A percentile compares a stretch with the other conserved stretches of the same genome.
phyloP scores from a whole-genome alignment of 2,797 vertebrate genomes.

The Gobio occitaniae region DNA sequence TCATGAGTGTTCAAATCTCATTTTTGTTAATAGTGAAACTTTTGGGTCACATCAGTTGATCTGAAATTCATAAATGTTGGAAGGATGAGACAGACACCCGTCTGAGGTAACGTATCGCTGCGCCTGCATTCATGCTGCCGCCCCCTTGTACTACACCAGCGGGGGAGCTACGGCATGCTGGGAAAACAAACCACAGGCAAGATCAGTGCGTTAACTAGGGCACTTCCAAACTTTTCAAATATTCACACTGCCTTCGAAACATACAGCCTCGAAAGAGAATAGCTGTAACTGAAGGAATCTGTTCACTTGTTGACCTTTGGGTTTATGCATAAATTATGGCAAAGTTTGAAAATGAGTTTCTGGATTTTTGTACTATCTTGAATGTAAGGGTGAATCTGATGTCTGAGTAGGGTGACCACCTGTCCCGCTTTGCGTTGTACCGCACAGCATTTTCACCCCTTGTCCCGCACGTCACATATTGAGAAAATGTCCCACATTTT shows the following conservation, averaged over 20 bases:
- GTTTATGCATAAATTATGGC: not conserved
- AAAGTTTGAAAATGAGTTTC: not conserved
- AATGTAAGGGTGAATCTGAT: not conserved
- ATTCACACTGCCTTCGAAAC: conserved; percentile 56
- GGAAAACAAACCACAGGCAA: conserved; percentile 62
- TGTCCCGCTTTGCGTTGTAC: too few relatives aligned
- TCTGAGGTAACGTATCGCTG: conserved; percentile 32
- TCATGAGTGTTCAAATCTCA: not conserved
- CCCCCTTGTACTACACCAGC: conserved; percentile 55
- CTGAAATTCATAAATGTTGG: conserved; percentile 19
- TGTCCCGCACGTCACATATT: too few relatives aligned
- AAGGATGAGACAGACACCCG: conserved; percentile 9
- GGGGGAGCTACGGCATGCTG: conserved; percentile 62
- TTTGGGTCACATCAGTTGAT: conserved; percentile 7
- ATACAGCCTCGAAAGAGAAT: conserved; percentile 34
- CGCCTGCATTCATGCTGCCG: not conserved
- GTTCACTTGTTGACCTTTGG: not conserved
- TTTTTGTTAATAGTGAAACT: conserved; percentile 4
- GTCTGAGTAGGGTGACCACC: too few relatives aligned
- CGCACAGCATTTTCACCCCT: too few relatives aligned
- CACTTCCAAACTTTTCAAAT: conserved; percentile 59
- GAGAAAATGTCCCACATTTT: too few relatives aligned
- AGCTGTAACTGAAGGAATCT: conserved; percentile 6
- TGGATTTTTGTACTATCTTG: not conserved
- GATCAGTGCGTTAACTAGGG: conserved; percentile 70